These are phyloP conservation scores for Callithrix jacchus DNA, from an alignment of 2,113 vertebrate genomes.

Conservation along the genomic window DNA sequence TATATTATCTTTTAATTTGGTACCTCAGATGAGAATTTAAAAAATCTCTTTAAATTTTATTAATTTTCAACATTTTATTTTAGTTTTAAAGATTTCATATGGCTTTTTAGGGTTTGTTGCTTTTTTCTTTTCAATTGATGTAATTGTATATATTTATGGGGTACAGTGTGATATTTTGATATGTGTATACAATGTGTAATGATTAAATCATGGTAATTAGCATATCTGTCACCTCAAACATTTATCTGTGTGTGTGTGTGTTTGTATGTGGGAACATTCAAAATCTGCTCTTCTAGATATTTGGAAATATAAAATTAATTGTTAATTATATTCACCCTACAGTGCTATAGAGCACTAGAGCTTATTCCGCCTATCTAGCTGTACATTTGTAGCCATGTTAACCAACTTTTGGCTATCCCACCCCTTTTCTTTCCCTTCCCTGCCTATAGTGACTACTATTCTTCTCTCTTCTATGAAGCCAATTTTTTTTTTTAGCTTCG, in stretches of 20 bases:
- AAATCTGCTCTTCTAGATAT: background rate
- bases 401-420: background rate
- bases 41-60: background rate
- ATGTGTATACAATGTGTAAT: background rate
- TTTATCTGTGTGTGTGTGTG: background rate
- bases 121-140: background rate
- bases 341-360: background rate
- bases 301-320: background rate
- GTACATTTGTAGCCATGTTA: background rate
- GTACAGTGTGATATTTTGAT: background rate
- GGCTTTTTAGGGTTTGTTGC: background rate
- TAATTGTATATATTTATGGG: background rate
- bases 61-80: background rate
- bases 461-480: background rate
- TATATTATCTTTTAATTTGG: background rate
- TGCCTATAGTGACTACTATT: background rate
- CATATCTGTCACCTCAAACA: background rate
- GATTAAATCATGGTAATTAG: background rate
- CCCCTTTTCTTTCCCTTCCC: background rate
- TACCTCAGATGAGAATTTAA: background rate
- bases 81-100: background rate
- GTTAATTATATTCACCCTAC: background rate
- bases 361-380: background rate
- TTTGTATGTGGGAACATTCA: background rate
- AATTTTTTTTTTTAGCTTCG: background rate